phyloP scores from a whole-genome alignment of 2,888 invertebrate species.

The Drosophila kanekoi region DNA sequence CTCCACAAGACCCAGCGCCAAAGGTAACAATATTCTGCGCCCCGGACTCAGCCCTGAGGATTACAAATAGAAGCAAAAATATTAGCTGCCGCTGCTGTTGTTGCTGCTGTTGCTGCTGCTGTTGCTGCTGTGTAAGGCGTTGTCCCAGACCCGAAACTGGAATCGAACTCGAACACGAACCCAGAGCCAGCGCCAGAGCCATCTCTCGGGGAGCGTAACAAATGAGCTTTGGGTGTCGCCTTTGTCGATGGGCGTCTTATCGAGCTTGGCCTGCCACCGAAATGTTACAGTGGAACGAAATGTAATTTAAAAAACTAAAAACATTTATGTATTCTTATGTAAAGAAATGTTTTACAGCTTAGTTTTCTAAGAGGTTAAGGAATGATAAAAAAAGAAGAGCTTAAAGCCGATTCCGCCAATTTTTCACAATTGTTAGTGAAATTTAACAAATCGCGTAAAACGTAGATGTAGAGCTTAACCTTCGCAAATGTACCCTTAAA shows the following conservation, averaged over 20 bases:
- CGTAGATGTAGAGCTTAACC: too few relatives aligned
- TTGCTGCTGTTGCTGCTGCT: conserved; percentile 35
- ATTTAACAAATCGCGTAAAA: too few relatives aligned
- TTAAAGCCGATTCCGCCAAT: too few relatives aligned
- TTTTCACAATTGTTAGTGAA: too few relatives aligned
- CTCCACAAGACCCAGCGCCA: conserved; percentile 29
- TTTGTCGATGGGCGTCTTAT: conserved; percentile 49
- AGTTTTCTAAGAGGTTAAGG: too few relatives aligned
- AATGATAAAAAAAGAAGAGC: too few relatives aligned
- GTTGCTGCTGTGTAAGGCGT: conserved; percentile 42
- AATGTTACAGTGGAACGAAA: conserved; percentile 33
- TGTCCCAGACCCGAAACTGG: conserved; percentile 10
- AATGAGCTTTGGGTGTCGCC: conserved; percentile 58
- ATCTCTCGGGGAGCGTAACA: conserved; percentile 40
- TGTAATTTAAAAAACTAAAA: not conserved
- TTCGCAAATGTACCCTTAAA: too few relatives aligned
- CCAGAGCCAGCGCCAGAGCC: conserved; percentile 10
- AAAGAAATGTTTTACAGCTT: not conserved
- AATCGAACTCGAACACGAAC: conserved; percentile 1
- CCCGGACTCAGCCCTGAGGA: conserved; percentile 33
- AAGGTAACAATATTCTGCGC: conserved; percentile 57
- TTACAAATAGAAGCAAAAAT: conserved; percentile 64
- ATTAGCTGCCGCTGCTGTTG: conserved; percentile 46
- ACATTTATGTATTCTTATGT: too few relatives aligned
- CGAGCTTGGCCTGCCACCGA: conserved; percentile 30